Percentiles rank a stretch among this genome's conserved stretches.
Conservation (phyloP, 1,140 invertebrate genomes). For the Diuraphis noxia region DNA sequence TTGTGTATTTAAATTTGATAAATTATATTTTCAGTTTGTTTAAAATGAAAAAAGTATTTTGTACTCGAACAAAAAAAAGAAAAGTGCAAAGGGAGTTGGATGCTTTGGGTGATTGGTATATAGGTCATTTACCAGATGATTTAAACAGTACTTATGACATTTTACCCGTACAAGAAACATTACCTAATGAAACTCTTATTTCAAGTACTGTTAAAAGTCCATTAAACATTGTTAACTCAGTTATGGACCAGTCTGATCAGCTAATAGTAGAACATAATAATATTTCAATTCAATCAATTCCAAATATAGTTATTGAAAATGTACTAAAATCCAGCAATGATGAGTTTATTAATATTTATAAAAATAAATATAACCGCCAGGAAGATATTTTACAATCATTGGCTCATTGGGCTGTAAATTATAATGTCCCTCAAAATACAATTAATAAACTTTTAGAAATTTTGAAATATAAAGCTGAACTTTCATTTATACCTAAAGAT, state of each 20-base stretch:
- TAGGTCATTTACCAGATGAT: background rate
- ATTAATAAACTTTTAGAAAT: conserved; percentile 5
- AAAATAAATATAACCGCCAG: background rate
- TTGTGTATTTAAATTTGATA: too few species aligned
- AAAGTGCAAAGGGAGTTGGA: conserved; percentile 4
- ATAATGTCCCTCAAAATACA: conserved; percentile 7
- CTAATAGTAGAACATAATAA: background rate
- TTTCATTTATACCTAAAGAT: background rate
- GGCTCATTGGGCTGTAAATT: conserved; percentile 7
- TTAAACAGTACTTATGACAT: background rate
- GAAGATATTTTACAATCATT: background rate
- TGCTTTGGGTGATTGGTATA: background rate
- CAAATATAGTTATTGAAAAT: background rate
- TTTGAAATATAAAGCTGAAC: background rate
- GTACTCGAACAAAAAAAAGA: background rate
- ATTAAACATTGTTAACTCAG: background rate
- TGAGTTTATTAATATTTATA: background rate
- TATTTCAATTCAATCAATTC: background rate
- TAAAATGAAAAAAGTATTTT: conserved; percentile 1
- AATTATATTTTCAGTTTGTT: too few species aligned
- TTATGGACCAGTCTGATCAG: background rate
- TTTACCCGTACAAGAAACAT: too few species aligned
- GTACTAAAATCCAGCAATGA: background rate
- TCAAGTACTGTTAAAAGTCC: background rate
- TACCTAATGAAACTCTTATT: too few species aligned